Evolutionary conservation across 2,888 invertebrate species (phyloP).

Genomic region (Alloscopus bannaensis): DNA sequence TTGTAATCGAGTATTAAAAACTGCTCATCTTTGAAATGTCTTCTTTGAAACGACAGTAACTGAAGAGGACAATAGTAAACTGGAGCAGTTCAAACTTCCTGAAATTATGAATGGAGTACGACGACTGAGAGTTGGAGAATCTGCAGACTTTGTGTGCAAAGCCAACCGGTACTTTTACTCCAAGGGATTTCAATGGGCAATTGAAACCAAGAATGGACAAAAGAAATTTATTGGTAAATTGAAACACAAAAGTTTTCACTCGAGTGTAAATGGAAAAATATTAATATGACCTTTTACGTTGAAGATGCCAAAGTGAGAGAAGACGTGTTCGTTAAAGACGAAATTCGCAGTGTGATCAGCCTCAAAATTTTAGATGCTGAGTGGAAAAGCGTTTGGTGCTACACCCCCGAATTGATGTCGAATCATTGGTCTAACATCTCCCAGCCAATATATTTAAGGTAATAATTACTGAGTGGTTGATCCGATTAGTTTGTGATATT

Average conservation of each 20-base stretch:
- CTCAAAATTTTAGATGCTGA: conserved; percentile 58
- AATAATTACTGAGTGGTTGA: conserved; percentile 6
- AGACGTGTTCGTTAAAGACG: conserved; percentile 52
- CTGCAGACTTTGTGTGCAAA: conserved; percentile 57
- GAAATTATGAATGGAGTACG: conserved; percentile 55
- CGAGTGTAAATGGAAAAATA: no score
- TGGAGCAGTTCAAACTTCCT: conserved; percentile 48
- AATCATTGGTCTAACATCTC: conserved; percentile 61
- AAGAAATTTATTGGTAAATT: conserved; percentile 58
- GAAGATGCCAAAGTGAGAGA: conserved; percentile 52
- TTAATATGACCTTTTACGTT: neutral
- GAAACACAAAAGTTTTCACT: neutral
- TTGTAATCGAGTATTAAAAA: neutral
- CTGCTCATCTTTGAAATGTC: neutral
- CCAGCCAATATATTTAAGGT: conserved; percentile 63
- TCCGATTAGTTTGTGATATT: no score
- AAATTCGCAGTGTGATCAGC: conserved; percentile 59
- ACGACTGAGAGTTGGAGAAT: conserved; percentile 57
- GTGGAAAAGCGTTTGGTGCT: conserved; percentile 68
- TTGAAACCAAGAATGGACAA: conserved; percentile 60
- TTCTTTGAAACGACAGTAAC: conserved; percentile 47
- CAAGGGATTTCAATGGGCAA: conserved; percentile 67
- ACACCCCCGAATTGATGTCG: conserved; percentile 55
- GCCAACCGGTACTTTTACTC: conserved; percentile 65
- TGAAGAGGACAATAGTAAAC: conserved; percentile 42